Evolutionary conservation across 2,113 vertebrate species (phyloP), one percentile per base, ranked within the genome.

Genomic region (Macrotis lagotis): DNA sequence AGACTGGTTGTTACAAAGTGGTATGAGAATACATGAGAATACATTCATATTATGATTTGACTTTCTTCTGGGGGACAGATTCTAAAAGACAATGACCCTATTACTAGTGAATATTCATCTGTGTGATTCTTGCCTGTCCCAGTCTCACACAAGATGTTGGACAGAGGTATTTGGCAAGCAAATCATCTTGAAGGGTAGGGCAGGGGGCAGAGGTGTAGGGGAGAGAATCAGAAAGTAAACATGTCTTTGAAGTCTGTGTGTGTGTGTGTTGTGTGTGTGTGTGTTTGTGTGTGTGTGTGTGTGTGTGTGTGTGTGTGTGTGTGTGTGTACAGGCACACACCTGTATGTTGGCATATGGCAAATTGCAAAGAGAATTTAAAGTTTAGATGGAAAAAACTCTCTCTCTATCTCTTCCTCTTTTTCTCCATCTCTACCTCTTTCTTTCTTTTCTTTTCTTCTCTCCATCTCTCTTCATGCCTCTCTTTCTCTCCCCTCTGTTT

Each of bases 101-200:
- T 1, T 55, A 49, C 93, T 92, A 96, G 96, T 93, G 94, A 96
- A 96, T 97, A 97, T 92, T 97, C 97, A 93, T 96, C 2, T n/a
- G 89, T 90, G 94, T 89, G 93, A 96, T 93, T 94, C 93, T 90
- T 93, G 92, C 9, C 14, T 50, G 51, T 47, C 91, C 47, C 89
- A 0, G 51, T 96, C 97, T 97, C 96, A 93, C 90, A 93, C 25
- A 66, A 92, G 59, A 26, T 92, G 88, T 88, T 55, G 50, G 88
- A 90, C 9, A 93, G 92, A 93, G 59, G 59, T 53, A 51, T 88
- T 48, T 50, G 51, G 53, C 37, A 89, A 74, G 93, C 59, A 50
- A 31, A 59, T 8, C 52, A 24, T 26, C 52, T 24, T 0, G 1
- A 31, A 48, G 26, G 50, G 24, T 48, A 0, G 44, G 50, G 89